Percentiles rank a stretch among this genome's conserved stretches.
Evolutionary conservation across 2,888 invertebrate species (phyloP).

Genomic region (Palloptera scutellata): DNA sequence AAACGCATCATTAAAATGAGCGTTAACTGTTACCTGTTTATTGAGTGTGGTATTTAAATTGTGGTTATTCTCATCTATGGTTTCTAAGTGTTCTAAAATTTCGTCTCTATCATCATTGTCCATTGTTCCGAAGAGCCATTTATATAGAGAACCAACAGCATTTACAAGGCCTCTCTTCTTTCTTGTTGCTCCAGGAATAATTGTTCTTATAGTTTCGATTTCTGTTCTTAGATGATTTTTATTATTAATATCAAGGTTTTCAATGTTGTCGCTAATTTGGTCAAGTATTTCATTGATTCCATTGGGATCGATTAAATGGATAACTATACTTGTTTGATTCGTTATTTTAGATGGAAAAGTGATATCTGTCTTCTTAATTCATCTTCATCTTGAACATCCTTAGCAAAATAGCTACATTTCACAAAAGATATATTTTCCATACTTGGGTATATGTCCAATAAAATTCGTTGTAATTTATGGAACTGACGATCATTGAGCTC

Average conservation of each 20-base stretch:
- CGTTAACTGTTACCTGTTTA: slow-evolving; percentile 31
- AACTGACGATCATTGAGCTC: slow-evolving; percentile 23
- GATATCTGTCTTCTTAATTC: slow-evolving; percentile 35
- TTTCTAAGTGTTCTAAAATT: slow-evolving; percentile 19
- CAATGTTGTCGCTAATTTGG: no score
- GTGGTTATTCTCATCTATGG: slow-evolving; percentile 20
- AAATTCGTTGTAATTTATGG: slow-evolving; percentile 21
- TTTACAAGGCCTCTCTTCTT: no score
- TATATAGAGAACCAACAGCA: no score
- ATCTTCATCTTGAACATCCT: slow-evolving; percentile 32
- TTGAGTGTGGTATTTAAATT: slow-evolving; percentile 28
- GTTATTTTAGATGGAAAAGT: slow-evolving; percentile 27
- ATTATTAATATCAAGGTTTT: no score
- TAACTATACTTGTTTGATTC: no score
- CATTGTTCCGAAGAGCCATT: no score
- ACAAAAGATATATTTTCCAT: slow-evolving; percentile 9
- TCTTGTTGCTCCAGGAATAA: no score
- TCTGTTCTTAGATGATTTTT: no score
- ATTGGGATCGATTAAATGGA: no score
- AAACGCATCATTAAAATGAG: slow-evolving; percentile 31
- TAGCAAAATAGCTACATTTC: slow-evolving; percentile 15
- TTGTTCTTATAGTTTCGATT: no score
- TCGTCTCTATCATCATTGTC: slow-evolving; percentile 21
- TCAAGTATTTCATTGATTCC: no score
- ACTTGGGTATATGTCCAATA: slow-evolving; percentile 15